A percentile compares a stretch with the other conserved stretches of the same genome.
phyloP scores from a whole-genome alignment of 2,888 invertebrate genomes.

The Thyatira batis region DNA sequence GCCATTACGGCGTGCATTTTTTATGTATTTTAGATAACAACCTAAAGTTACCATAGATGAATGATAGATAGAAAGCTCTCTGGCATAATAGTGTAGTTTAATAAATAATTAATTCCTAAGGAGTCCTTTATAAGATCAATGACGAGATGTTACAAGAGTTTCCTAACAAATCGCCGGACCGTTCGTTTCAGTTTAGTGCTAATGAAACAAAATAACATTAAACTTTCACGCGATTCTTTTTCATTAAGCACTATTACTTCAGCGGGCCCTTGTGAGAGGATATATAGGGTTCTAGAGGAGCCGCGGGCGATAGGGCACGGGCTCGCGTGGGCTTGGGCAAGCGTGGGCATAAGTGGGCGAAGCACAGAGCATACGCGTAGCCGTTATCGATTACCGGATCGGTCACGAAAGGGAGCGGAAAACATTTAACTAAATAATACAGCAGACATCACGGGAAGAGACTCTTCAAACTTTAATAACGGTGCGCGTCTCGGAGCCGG shows the following conservation, averaged over 20 bases:
- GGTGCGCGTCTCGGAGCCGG: constrained; percentile 8
- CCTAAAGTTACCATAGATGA: too few species aligned
- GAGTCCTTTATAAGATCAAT: too few species aligned
- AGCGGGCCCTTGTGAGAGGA: neutral
- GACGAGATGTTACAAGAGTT: too few species aligned
- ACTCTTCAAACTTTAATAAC: constrained; percentile 25
- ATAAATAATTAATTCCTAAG: neutral
- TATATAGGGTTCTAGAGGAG: neutral
- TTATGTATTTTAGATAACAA: too few species aligned
- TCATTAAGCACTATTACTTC: neutral
- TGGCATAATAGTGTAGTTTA: too few species aligned
- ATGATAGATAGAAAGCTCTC: too few species aligned
- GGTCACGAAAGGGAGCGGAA: constrained; percentile 1
- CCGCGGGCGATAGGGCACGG: neutral
- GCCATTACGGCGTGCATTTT: too few species aligned
- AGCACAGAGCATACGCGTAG: neutral
- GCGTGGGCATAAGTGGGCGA: neutral
- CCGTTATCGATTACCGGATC: neutral
- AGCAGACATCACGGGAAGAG: constrained; percentile 4
- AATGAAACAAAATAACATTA: neutral
- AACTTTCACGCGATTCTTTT: neutral
- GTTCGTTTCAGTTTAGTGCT: neutral
- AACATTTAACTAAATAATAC: neutral
- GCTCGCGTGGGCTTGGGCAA: neutral
- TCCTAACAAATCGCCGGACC: too few species aligned